A percentile compares a stretch with the other conserved stretches of the same genome.
Evolutionary conservation across 2,888 invertebrate genomes (phyloP).

Genomic region (Conistra vaccinii): DNA sequence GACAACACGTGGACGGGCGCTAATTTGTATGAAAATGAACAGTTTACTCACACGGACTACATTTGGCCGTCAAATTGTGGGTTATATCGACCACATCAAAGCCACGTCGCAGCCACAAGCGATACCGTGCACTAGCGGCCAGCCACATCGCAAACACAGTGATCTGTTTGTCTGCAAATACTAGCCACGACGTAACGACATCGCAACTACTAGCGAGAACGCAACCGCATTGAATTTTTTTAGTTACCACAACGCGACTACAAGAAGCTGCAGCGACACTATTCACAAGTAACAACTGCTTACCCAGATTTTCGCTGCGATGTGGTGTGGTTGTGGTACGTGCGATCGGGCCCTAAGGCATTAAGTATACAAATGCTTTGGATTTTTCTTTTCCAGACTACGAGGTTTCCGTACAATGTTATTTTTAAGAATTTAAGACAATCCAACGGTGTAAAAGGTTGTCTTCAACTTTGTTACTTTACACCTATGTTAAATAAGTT

Average conservation of each 20-base stretch:
- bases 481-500: conserved; percentile 15
- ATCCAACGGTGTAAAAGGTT: conserved; percentile 37
- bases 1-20: background rate
- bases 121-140: background rate
- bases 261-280: background rate
- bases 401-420: conserved; percentile 25
- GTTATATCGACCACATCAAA: background rate
- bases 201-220: background rate
- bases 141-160: background rate
- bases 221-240: background rate
- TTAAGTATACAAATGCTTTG: conserved; percentile 55
- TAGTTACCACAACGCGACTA: background rate
- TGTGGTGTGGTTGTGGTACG: background rate
- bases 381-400: conserved; percentile 25
- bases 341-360: background rate
- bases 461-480: conserved; percentile 23
- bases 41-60: no score
- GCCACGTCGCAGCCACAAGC: background rate
- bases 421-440: conserved; percentile 39
- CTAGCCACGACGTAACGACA: background rate
- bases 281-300: background rate
- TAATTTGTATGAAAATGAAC: no score
- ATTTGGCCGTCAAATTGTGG: no score
- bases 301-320: background rate
- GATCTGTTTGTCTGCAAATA: background rate